Evolutionary conservation across 2,888 invertebrate genomes (phyloP).

Genomic region (Stegophylla sp.): DNA sequence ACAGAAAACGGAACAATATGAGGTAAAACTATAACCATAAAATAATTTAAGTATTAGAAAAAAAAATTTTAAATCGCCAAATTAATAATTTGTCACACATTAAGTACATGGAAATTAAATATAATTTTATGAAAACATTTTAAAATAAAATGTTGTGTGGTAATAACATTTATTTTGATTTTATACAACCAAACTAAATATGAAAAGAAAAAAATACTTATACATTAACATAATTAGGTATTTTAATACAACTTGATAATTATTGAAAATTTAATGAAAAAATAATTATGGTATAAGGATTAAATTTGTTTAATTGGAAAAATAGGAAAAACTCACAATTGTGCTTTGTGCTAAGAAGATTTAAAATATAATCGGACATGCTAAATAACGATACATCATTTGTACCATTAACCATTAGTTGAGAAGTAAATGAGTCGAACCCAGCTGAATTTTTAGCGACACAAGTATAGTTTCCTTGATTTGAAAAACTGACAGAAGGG

Average conservation of each 20-base stretch:
- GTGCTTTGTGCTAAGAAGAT: constrained; percentile 10
- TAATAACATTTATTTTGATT: neutral
- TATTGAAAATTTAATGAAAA: neutral
- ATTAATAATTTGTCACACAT: neutral
- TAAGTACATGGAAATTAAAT: neutral
- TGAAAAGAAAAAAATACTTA: no score
- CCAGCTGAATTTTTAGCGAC: constrained; percentile 70
- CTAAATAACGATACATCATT: constrained; percentile 5
- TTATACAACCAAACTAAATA: neutral
- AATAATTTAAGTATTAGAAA: constrained; percentile 9
- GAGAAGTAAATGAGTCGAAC: constrained; percentile 67
- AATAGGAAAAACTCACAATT: neutral
- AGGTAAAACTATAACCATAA: constrained; percentile 61
- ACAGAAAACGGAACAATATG: constrained; percentile 63
- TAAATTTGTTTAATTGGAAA: neutral
- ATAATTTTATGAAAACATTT: neutral
- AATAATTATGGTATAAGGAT: constrained; percentile 9
- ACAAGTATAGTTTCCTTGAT: constrained; percentile 70
- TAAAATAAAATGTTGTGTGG: neutral
- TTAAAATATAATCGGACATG: constrained; percentile 1
- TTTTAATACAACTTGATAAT: no score
- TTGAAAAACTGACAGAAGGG: constrained; percentile 61
- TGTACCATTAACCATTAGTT: constrained; percentile 72
- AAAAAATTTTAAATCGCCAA: neutral
- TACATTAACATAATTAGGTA: no score